These are phyloP conservation scores for Peromyscus leucopus DNA, from an alignment of 2,113 vertebrate species.

Conservation along the genomic window DNA sequence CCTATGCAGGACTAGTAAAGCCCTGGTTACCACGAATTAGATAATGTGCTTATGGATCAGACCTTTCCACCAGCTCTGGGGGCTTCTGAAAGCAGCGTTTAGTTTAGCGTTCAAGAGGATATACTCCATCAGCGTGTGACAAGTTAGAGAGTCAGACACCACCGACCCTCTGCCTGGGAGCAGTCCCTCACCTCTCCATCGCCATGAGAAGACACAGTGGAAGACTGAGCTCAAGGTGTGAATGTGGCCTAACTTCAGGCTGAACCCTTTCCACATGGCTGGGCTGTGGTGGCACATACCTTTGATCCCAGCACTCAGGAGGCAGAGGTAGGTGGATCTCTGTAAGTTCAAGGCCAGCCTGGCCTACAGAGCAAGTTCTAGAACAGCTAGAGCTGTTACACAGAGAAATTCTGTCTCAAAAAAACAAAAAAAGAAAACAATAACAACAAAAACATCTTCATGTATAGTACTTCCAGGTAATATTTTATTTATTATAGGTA, in stretches of 20 bases:
- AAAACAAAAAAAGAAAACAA: neutral
- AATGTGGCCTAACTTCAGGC: neutral
- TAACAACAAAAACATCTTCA: neutral
- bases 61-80: neutral
- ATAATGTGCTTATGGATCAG: neutral
- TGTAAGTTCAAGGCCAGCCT: neutral
- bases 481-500: constrained; percentile 64
- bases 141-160: neutral
- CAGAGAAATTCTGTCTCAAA: neutral
- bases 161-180: neutral
- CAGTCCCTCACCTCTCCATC: neutral
- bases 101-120: neutral
- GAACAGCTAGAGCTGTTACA: neutral
- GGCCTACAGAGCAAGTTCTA: neutral
- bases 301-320: neutral
- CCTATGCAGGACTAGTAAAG: neutral
- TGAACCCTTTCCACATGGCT: neutral
- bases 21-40: neutral
- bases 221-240: neutral
- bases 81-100: neutral
- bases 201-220: neutral
- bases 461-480: neutral
- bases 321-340: neutral
- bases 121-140: neutral
- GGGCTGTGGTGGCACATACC: neutral